Evolutionary conservation across 2,113 vertebrate genomes (phyloP).

Genomic region (Cyprinodon tularosa): DNA sequence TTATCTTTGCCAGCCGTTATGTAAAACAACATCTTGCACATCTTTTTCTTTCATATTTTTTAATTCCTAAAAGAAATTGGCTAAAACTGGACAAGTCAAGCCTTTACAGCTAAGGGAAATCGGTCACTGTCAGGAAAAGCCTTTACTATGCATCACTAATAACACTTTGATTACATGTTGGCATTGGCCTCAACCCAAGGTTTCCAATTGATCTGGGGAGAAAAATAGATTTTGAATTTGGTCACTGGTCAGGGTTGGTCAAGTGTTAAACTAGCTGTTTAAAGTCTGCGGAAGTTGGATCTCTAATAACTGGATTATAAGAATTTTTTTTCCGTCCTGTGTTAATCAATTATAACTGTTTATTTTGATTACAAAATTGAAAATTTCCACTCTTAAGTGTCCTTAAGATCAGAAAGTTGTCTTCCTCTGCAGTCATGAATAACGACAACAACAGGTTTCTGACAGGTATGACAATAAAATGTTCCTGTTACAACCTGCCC

Average conservation of each 20-base stretch:
- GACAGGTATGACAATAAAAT: neutral
- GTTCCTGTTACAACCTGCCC: conserved; percentile 18
- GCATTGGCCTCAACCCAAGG: neutral
- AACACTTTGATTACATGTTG: neutral
- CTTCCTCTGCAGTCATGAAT: neutral
- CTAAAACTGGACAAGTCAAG: neutral
- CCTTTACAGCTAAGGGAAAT: neutral
- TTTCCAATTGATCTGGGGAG: no score
- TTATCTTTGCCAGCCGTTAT: no score
- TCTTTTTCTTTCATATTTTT: neutral
- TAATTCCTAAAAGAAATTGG: neutral
- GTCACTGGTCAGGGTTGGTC: no score
- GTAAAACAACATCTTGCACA: no score
- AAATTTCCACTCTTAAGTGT: neutral
- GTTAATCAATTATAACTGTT: neutral
- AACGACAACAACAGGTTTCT: neutral
- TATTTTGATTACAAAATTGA: neutral
- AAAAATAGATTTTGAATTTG: no score
- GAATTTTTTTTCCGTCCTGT: neutral
- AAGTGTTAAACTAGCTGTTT: no score
- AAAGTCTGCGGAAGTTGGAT: no score
- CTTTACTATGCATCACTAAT: neutral
- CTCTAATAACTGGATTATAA: neutral
- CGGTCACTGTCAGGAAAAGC: neutral
- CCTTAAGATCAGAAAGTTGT: neutral